These are phyloP conservation scores for Hylaea fasciaria DNA, from an alignment of 2,888 invertebrate species.

Conservation along the genomic window DNA sequence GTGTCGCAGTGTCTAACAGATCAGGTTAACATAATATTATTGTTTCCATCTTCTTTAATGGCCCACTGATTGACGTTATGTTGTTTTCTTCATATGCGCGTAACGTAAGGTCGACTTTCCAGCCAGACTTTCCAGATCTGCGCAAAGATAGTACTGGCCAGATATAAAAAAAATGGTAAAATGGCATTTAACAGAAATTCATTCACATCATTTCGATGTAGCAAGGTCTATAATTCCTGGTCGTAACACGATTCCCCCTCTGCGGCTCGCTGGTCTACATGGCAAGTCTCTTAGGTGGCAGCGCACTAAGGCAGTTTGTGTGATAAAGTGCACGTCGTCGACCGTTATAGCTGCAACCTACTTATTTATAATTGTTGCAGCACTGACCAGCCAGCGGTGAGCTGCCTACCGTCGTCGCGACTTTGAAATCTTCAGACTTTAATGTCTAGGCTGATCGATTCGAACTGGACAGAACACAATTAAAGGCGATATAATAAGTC, in stretches of 20 bases:
- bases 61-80: too few relatives aligned
- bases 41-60: too few relatives aligned
- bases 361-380: conserved; percentile 82
- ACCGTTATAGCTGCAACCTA: conserved; percentile 81
- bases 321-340: conserved; percentile 81
- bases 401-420: conserved; percentile 46
- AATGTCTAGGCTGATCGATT: neutral
- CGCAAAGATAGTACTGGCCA: too few relatives aligned
- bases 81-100: too few relatives aligned
- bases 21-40: too few relatives aligned
- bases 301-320: conserved; percentile 80
- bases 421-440: too few relatives aligned
- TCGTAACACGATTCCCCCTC: conserved; percentile 10
- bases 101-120: too few relatives aligned
- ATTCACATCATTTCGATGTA: too few relatives aligned
- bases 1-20: too few relatives aligned
- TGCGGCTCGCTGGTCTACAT: conserved; percentile 51
- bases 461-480: neutral
- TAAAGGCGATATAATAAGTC: neutral
- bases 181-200: too few relatives aligned
- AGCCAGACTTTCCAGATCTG: too few relatives aligned
- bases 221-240: neutral
- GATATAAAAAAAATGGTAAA: too few relatives aligned
- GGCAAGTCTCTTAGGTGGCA: conserved; percentile 76
- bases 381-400: conserved; percentile 57